phyloP scores from a whole-genome alignment of 2,797 vertebrate species.

The Loris lydekkerianus region DNA sequence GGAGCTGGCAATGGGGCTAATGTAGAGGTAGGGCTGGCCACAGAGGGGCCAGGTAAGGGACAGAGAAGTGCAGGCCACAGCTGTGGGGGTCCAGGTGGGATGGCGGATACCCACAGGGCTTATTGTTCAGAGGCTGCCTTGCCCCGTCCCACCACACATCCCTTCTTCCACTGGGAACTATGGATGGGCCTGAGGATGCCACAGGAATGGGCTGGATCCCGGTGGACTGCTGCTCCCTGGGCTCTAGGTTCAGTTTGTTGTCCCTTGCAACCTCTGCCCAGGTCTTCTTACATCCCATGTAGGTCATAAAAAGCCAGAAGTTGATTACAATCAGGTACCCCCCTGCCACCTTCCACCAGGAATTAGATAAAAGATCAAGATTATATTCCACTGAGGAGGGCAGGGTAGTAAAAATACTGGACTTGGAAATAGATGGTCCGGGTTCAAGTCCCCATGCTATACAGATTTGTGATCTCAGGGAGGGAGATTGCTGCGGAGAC shows the following conservation, averaged over 20 bases:
- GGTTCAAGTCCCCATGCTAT: neutral
- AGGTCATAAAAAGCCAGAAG: neutral
- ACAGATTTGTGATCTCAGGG: neutral
- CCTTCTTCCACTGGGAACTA: neutral
- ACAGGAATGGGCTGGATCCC: neutral
- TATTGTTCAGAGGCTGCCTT: neutral
- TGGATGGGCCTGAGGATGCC: neutral
- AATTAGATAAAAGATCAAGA: neutral
- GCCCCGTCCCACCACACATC: too few relatives aligned
- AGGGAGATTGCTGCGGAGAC: neutral
- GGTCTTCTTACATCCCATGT: neutral
- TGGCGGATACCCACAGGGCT: neutral
- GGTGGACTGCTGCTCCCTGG: neutral
- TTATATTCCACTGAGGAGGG: neutral
- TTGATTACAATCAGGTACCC: neutral
- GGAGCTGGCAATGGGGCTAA: neutral
- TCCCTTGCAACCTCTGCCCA: neutral
- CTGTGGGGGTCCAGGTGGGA: neutral
- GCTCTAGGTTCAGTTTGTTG: neutral
- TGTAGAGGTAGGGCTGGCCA: neutral
- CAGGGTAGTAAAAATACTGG: neutral
- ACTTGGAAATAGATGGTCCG: neutral
- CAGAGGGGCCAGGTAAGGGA: neutral
- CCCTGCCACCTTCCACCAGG: neutral
- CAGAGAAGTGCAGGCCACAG: rapidly evolving